Conservation (phyloP, 2,888 invertebrate species). For the Brenthis daphne region DNA sequence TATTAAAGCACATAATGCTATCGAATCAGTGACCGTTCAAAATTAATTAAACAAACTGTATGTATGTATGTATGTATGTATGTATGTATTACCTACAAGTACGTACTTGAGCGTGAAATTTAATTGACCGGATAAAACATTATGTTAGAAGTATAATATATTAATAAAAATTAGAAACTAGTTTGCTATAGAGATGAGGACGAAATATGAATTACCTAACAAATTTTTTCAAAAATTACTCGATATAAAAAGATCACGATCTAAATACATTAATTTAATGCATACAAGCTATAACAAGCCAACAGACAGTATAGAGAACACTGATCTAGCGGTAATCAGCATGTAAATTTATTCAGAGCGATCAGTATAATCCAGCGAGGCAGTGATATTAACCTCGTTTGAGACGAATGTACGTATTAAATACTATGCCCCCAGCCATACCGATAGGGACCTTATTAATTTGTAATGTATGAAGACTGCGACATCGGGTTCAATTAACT, state of each 20-base stretch:
- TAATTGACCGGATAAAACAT: slow-evolving; percentile 13
- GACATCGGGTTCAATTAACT: slow-evolving; percentile 15
- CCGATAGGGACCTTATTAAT: slow-evolving; percentile 60
- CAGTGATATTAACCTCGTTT: slow-evolving; percentile 75
- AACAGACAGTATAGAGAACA: slow-evolving; percentile 66
- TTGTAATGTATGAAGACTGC: slow-evolving; percentile 42
- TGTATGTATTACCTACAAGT: slow-evolving; percentile 1
- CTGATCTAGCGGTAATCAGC: slow-evolving; percentile 70
- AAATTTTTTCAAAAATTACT: slow-evolving; percentile 1
- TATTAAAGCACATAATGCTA: slow-evolving; percentile 17
- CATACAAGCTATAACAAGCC: slow-evolving; percentile 58
- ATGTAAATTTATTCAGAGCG: slow-evolving; percentile 78
- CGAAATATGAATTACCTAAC: slow-evolving; percentile 5
- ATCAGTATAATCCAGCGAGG: slow-evolving; percentile 71
- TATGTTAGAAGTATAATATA: too few relatives aligned
- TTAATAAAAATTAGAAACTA: too few relatives aligned
- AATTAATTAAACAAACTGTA: slow-evolving; percentile 25
- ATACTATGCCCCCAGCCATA: slow-evolving; percentile 58
- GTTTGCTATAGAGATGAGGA: too few relatives aligned
- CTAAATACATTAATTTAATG: slow-evolving; percentile 58
- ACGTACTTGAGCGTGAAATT: slow-evolving; percentile 17
- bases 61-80: slow-evolving; percentile 1
- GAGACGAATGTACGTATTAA: slow-evolving; percentile 61
- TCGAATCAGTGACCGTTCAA: slow-evolving; percentile 20
- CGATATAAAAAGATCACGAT: slow-evolving; percentile 21